These are phyloP conservation scores for Euthynnus affinis DNA, from an alignment of 2,797 vertebrate species.

Conservation along the genomic window DNA sequence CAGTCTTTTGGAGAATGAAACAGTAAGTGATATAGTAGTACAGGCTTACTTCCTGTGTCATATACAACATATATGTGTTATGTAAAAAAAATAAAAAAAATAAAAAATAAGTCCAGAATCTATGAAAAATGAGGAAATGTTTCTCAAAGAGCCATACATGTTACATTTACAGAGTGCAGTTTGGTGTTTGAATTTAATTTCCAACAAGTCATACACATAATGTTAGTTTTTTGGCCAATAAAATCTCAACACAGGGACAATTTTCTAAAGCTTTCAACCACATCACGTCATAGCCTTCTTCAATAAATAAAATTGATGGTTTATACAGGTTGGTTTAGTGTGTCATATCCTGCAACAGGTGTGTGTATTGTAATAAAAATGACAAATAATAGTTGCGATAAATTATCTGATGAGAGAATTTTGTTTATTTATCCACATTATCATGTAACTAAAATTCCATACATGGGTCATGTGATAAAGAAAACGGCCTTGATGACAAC, in stretches of 20 bases:
- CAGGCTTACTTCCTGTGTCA: background rate
- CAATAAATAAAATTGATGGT: background rate
- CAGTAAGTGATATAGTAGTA: background rate
- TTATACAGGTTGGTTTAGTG: background rate
- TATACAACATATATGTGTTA: background rate
- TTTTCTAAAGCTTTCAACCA: background rate
- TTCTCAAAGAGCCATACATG: background rate
- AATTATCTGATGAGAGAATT: background rate
- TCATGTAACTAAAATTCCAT: background rate
- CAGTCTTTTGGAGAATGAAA: conserved; percentile 9
- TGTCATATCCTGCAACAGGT: background rate
- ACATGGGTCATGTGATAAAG: background rate
- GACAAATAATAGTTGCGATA: background rate
- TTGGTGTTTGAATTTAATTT: background rate
- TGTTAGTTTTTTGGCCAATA: background rate
- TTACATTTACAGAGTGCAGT: background rate
- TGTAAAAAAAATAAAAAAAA: background rate
- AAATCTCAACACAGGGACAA: background rate
- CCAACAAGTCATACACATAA: conserved; percentile 4
- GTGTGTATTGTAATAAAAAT: no score
- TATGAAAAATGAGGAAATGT: background rate
- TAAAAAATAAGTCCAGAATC: background rate
- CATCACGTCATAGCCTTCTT: background rate
- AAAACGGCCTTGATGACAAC: background rate
- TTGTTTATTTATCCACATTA: background rate